Evolutionary conservation across 2,797 vertebrate species (phyloP).

Genomic region (Neosilurus hyrtlii): DNA sequence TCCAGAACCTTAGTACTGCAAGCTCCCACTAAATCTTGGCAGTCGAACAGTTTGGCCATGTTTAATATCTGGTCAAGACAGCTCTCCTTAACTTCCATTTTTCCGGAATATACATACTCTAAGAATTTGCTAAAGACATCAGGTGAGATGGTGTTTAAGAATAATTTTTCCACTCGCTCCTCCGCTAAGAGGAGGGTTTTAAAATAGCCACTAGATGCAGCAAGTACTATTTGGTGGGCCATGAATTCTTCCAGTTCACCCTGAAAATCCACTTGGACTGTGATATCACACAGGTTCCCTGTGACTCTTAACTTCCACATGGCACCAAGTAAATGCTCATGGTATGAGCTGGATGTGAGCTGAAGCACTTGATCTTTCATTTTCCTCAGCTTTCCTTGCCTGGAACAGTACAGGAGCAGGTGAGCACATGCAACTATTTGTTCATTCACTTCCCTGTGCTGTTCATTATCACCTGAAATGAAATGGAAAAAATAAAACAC

Average conservation of each 20-base stretch:
- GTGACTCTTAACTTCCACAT: slow-evolving; percentile 83
- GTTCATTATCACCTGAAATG: too few species aligned
- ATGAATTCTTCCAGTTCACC: slow-evolving; percentile 83
- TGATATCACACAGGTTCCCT: slow-evolving; percentile 87
- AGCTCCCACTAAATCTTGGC: slow-evolving; percentile 80
- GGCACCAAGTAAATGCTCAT: slow-evolving; percentile 80
- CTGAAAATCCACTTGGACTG: slow-evolving; percentile 84
- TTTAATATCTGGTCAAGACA: slow-evolving; percentile 78
- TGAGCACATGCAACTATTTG: neutral
- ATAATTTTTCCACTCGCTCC: slow-evolving; percentile 70
- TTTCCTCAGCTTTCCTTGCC: neutral
- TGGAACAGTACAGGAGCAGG: neutral
- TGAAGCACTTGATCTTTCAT: slow-evolving; percentile 82
- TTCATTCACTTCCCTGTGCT: neutral
- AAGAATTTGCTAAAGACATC: slow-evolving; percentile 84
- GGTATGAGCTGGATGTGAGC: slow-evolving; percentile 82
- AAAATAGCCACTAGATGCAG: slow-evolving; percentile 93
- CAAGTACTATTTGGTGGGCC: slow-evolving; percentile 89
- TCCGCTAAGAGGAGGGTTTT: slow-evolving; percentile 81
- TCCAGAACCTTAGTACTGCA: slow-evolving; percentile 68
- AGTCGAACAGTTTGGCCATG: slow-evolving; percentile 82
- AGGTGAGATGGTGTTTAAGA: slow-evolving; percentile 77
- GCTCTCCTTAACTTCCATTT: slow-evolving; percentile 78
- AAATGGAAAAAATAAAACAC: neutral
- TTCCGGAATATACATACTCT: slow-evolving; percentile 91